Base-by-base conservation (phyloP, 2,888 invertebrate species). In the Dinocampus coccinellae region DNA sequence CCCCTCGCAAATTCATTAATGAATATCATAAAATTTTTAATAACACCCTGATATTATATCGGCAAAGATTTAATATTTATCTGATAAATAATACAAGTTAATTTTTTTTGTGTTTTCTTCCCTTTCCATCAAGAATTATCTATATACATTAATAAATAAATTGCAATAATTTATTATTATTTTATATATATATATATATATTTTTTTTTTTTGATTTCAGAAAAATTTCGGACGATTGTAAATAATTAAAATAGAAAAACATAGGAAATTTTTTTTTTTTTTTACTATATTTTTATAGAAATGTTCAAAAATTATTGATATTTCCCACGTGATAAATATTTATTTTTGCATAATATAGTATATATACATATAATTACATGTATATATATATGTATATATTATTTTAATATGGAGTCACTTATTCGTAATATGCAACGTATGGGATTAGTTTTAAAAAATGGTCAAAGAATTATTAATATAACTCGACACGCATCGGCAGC, bases 401-500 rank as follows among this genome's bases (percentile, higher is more conserved):
- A 39, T 60, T 24, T 39, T 61, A 57, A 39, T 6, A 77, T 77
- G 76, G 74, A 57, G 26, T 70, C 70, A 6, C 58, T 77, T 29
- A 64, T 74, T 60, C 76, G 77, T 42, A 70, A 74, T 6, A 57
- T 69, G 20, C 65, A 63, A 53, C 74, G 74, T 2, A 34, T 77
- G 34, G 70, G 69, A 26, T 29, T 67, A 24, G 60, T 68, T 1
- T 60, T 76, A 9, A 75, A 75, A 47, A 72, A 42, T 58, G 39
- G 69, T 7, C 69, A 69, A 20, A 75, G 70, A 39, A 60, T 76
- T 33, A n/a, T 69, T 0, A 70, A 29, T 16, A 34, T 52, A 26
- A 73, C 24, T 36, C 80, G 77, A 64, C 73, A 72, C 20, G 39
- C 74, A n/a, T 81, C 80, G 1, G 70, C 69, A 29, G 78, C 78